phyloP scores from a whole-genome alignment of 2,797 vertebrate genomes.

The Pseudomugil gertrudae region DNA sequence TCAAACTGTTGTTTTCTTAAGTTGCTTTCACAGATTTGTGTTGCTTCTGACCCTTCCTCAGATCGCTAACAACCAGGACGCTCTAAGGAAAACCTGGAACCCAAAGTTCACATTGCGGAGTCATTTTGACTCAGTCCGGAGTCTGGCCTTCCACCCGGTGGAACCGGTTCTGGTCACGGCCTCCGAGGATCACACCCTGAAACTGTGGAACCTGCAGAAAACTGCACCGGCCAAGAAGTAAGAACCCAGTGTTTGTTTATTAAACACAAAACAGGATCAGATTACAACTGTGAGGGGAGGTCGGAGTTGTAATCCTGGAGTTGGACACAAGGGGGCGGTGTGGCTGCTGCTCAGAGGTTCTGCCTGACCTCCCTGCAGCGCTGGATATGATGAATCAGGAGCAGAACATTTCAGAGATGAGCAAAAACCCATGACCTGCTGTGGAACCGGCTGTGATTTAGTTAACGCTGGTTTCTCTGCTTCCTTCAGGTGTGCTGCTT shows the following conservation, averaged over 20 bases:
- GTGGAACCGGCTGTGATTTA: slow-evolving; percentile 25
- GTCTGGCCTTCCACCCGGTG: slow-evolving; percentile 91
- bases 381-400: not conserved
- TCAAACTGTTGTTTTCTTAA: not conserved
- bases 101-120: slow-evolving; percentile 95
- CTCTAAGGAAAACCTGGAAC: slow-evolving; percentile 95
- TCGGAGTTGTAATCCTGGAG: slow-evolving; percentile 5
- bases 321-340: not conserved
- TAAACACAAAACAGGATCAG: too few relatives aligned
- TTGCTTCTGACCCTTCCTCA: slow-evolving; percentile 52
- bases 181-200: slow-evolving; percentile 95
- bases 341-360: not conserved
- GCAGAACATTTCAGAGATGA: not conserved
- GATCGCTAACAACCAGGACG: slow-evolving; percentile 92
- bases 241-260: slow-evolving; percentile 4
- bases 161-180: slow-evolving; percentile 95
- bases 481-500: slow-evolving; percentile 89
- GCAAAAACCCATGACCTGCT: too few relatives aligned
- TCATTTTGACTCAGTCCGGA: slow-evolving; percentile 94
- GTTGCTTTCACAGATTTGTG: too few relatives aligned
- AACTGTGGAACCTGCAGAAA: slow-evolving; percentile 99
- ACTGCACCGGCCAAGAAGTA: slow-evolving; percentile 95
- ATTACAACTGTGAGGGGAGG: not conserved
- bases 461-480: too few relatives aligned
- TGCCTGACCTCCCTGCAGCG: too few relatives aligned